A percentile compares a stretch with the other conserved stretches of the same genome.
These are phyloP conservation scores for Berghia stephanieae DNA, from an alignment of 1,140 invertebrate genomes.

Conservation along the genomic window DNA sequence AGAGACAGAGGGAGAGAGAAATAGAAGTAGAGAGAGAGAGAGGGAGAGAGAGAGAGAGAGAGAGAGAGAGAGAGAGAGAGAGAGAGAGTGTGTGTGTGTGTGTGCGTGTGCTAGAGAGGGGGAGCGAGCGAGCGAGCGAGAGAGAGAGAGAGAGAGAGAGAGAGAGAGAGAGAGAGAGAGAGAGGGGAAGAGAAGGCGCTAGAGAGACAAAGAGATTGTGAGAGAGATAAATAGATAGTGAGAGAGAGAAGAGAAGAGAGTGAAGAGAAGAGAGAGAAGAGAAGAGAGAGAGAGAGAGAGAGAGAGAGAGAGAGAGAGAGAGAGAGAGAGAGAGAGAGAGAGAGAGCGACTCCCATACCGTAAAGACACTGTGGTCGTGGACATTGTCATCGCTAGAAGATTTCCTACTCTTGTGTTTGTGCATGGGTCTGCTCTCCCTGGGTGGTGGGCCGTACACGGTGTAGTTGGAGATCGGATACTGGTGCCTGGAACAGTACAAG, in stretches of 20 bases:
- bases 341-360: too few relatives aligned
- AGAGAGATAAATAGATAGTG: background rate
- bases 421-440: conserved; percentile 27
- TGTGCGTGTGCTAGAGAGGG: too few relatives aligned
- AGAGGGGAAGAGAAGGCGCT: background rate
- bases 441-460: too few relatives aligned
- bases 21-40: background rate
- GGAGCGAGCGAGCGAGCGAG: too few relatives aligned
- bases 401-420: conserved; percentile 8
- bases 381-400: conserved; percentile 38
- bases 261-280: background rate
- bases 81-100: too few relatives aligned
- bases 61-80: background rate
- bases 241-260: background rate
- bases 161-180: too few relatives aligned
- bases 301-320: too few relatives aligned
- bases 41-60: background rate
- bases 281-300: background rate
- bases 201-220: background rate
- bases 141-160: too few relatives aligned
- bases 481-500: too few relatives aligned
- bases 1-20: background rate
- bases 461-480: too few relatives aligned
- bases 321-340: too few relatives aligned
- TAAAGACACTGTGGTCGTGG: conserved; percentile 45